These are phyloP conservation scores for Nineta flava DNA, from an alignment of 2,888 invertebrate genomes.

Conservation along the genomic window DNA sequence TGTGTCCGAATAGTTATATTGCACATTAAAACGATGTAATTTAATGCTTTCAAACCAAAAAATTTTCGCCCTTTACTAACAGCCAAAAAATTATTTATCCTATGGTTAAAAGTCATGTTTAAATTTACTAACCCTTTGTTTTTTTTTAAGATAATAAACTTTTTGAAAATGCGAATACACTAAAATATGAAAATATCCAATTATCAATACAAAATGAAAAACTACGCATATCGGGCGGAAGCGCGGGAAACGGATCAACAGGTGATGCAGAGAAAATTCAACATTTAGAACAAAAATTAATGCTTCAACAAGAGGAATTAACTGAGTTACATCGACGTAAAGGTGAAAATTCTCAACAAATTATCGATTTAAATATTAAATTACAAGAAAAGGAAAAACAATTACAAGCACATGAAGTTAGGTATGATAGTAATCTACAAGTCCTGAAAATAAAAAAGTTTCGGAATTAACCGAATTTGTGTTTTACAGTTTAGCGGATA, in stretches of 20 bases:
- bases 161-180: constrained; percentile 65
- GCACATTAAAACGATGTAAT: no score
- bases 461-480: neutral
- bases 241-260: constrained; percentile 17
- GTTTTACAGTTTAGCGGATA: constrained; percentile 47
- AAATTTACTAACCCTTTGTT: constrained; percentile 6
- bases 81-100: no score
- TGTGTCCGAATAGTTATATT: no score
- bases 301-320: constrained; percentile 80
- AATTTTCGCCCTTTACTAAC: no score
- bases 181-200: constrained; percentile 72
- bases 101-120: no score
- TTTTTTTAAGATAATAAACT: constrained; percentile 62
- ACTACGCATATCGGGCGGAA: constrained; percentile 32
- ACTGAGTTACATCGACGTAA: constrained; percentile 77
- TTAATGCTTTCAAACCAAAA: no score
- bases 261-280: constrained; percentile 42
- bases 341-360: constrained; percentile 87
- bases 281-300: constrained; percentile 69
- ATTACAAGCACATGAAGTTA: constrained; percentile 52
- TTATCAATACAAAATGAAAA: constrained; percentile 75
- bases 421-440: constrained; percentile 28
- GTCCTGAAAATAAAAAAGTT: neutral
- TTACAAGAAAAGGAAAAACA: constrained; percentile 74
- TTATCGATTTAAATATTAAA: constrained; percentile 74